Evolutionary conservation across 2,797 vertebrate species (phyloP).

Genomic region (Lophura swinhoii): DNA sequence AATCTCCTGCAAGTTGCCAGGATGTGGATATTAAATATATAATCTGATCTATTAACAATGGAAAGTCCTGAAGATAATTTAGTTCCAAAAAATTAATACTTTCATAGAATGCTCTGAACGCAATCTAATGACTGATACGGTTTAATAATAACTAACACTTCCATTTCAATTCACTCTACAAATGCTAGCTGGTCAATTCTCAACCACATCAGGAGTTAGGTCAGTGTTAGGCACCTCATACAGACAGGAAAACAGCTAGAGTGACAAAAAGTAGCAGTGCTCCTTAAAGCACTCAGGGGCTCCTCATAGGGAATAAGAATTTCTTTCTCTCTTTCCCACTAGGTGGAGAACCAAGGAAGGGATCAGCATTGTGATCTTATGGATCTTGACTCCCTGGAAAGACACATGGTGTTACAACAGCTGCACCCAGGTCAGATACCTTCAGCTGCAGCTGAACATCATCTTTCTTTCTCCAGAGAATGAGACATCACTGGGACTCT

Average conservation of each 20-base stretch:
- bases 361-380: conserved; percentile 81
- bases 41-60: background rate
- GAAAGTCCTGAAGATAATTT: background rate
- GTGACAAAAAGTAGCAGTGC: background rate
- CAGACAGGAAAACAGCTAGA: background rate
- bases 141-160: background rate
- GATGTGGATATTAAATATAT: background rate
- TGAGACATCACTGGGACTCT: background rate
- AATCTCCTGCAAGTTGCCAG: background rate
- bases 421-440: conserved; percentile 74
- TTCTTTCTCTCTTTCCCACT: background rate
- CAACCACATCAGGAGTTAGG: background rate
- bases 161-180: background rate
- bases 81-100: background rate
- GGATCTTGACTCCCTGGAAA: conserved; percentile 80
- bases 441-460: background rate
- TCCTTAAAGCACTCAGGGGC: background rate
- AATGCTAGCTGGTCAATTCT: background rate
- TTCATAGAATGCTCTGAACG: background rate
- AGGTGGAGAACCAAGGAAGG: conserved; percentile 83
- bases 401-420: conserved; percentile 78
- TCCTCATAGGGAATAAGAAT: background rate
- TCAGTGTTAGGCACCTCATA: background rate
- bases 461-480: background rate
- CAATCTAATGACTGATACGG: background rate